phyloP scores from a whole-genome alignment of 2,797 vertebrate genomes.

The Sus cebifrons region DNA sequence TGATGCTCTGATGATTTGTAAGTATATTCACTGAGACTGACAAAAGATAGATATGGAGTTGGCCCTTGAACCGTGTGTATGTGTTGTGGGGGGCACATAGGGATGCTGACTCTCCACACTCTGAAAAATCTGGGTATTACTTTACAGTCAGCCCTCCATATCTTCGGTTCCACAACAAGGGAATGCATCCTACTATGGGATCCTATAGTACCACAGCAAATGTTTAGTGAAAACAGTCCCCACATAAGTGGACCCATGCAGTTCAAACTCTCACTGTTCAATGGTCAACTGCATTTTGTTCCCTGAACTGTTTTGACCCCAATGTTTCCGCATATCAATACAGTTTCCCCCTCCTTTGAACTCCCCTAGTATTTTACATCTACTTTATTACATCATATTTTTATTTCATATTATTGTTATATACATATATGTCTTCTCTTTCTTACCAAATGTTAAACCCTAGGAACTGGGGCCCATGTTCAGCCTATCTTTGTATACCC shows the following conservation, averaged over 20 bases:
- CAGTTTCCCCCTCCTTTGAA: neutral
- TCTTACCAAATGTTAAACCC: neutral
- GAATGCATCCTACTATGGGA: neutral
- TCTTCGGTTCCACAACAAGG: neutral
- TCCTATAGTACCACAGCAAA: neutral
- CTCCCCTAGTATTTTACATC: neutral
- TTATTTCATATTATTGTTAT: neutral
- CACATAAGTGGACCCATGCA: neutral
- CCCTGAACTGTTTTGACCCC: conserved; percentile 12
- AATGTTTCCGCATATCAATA: neutral
- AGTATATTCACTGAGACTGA: neutral
- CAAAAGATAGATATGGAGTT: neutral
- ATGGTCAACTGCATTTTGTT: neutral
- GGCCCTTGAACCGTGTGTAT: neutral
- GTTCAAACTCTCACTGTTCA: neutral
- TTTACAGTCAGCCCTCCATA: neutral
- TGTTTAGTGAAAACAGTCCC: neutral
- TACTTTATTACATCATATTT: neutral
- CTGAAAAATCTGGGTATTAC: neutral
- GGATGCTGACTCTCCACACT: neutral
- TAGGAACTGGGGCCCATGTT: neutral
- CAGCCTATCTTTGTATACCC: neutral
- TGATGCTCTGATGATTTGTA: neutral
- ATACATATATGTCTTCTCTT: neutral
- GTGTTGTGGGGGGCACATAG: neutral